Conservation (phyloP, 2,797 vertebrate genomes). For the Enteromius treurensis region DNA sequence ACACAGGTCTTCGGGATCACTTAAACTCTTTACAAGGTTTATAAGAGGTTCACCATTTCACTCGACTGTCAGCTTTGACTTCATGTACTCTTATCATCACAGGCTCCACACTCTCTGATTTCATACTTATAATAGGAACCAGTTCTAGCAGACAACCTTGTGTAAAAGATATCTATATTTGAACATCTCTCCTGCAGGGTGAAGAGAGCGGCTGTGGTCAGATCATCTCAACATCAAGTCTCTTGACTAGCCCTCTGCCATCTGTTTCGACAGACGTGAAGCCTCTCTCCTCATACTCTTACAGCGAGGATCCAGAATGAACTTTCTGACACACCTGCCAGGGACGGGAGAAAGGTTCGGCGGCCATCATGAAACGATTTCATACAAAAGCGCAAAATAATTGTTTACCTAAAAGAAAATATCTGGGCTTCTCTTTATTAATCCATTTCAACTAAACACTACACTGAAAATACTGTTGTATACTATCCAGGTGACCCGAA, state of each 20-base stretch:
- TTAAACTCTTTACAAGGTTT: neutral
- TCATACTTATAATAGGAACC: neutral
- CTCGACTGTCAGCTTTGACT: neutral
- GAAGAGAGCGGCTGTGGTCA: neutral
- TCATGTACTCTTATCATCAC: neutral
- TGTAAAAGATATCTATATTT: neutral
- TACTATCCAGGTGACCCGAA: neutral
- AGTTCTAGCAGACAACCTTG: neutral
- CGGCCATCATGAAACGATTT: neutral
- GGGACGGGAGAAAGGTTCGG: neutral
- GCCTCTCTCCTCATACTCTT: neutral
- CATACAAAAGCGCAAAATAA: neutral
- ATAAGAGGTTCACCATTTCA: neutral
- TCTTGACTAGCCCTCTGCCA: neutral
- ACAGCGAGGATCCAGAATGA: neutral
- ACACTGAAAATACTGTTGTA: neutral
- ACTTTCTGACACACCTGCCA: neutral
- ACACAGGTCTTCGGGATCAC: neutral
- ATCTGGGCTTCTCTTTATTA: neutral
- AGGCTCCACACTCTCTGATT: neutral
- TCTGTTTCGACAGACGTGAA: neutral
- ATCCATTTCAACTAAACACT: neutral
- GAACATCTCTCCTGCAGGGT: neutral
- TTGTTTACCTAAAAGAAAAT: neutral
- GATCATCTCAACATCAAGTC: conserved; percentile 5